phyloP scores from a whole-genome alignment of 2,797 vertebrate genomes.

The Takifugu rubripes region DNA sequence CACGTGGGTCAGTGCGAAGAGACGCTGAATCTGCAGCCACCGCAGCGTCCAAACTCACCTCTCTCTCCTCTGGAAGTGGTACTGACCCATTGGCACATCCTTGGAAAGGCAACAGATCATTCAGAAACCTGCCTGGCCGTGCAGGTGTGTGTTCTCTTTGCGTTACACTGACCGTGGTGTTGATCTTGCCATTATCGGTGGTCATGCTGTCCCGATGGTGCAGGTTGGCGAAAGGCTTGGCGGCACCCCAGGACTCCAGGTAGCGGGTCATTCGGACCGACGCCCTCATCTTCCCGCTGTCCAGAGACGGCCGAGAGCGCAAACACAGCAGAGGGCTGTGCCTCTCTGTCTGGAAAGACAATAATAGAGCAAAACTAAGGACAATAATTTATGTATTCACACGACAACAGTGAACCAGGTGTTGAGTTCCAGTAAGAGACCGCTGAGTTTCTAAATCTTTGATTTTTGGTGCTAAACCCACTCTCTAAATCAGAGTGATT shows the following conservation, averaged over 20 bases:
- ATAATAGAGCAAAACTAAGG: not conserved
- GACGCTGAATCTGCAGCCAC: not conserved
- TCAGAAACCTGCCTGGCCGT: too few relatives aligned
- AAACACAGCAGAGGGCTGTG: constrained; percentile 87
- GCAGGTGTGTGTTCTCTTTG: not conserved
- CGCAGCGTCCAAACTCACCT: constrained; percentile 41
- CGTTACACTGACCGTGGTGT: constrained; percentile 83
- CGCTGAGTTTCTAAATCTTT: too few relatives aligned
- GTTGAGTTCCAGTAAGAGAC: too few relatives aligned
- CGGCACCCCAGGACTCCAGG: constrained; percentile 96
- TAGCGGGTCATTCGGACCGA: constrained; percentile 97
- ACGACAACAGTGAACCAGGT: not conserved
- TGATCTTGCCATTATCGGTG: constrained; percentile 94
- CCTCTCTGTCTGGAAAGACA: constrained; percentile 80
- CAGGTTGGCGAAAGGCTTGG: constrained; percentile 95
- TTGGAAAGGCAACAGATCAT: constrained; percentile 55
- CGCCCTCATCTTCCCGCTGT: constrained; percentile 92
- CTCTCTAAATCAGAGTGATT: too few relatives aligned
- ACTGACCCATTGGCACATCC: constrained; percentile 95
- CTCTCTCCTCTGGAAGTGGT: constrained; percentile 87
- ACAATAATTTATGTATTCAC: not conserved
- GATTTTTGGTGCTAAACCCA: too few relatives aligned
- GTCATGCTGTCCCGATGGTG: constrained; percentile 97
- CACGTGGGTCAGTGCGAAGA: not conserved
- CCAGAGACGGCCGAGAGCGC: constrained; percentile 82